Percentiles rank a stretch among this genome's conserved stretches.
Evolutionary conservation across 2,888 invertebrate species (phyloP).

Genomic region (Cynaeus angustus): DNA sequence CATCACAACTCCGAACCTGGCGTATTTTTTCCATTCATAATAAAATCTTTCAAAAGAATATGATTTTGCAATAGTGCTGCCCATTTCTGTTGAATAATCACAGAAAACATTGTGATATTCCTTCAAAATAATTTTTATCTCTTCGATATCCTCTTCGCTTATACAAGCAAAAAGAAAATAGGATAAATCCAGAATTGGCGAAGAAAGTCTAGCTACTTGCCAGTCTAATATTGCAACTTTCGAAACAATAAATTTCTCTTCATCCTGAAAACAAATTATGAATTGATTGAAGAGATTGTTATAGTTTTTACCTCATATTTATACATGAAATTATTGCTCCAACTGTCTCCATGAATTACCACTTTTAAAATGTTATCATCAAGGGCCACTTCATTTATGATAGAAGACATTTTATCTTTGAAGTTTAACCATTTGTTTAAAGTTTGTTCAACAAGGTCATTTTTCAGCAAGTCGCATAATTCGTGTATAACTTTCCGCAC

Average conservation of each 20-base stretch:
- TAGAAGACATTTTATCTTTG: not conserved
- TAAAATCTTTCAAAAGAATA: slow-evolving; percentile 7
- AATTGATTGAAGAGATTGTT: not conserved
- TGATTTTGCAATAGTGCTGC: not conserved
- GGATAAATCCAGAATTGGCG: slow-evolving; percentile 54
- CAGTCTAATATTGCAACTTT: slow-evolving; percentile 40
- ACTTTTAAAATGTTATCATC: slow-evolving; percentile 37
- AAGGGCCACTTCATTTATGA: not conserved
- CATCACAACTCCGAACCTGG: slow-evolving; percentile 5
- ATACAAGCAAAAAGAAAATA: slow-evolving; percentile 65
- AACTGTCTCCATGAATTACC: slow-evolving; percentile 62
- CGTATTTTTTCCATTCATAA: slow-evolving; percentile 21
- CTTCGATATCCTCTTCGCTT: slow-evolving; percentile 57
- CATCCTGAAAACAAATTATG: not conserved
- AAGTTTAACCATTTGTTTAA: slow-evolving; percentile 5
- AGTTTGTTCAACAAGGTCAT: not conserved
- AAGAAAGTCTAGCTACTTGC: slow-evolving; percentile 32
- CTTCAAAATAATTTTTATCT: slow-evolving; percentile 60
- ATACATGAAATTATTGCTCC: slow-evolving; percentile 62
- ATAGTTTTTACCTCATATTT: slow-evolving; percentile 56
- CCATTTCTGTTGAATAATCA: slow-evolving; percentile 3
- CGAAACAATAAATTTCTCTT: not conserved
- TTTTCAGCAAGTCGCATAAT: not conserved
- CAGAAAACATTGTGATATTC: slow-evolving; percentile 58
- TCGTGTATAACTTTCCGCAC: not conserved